Evolutionary conservation across 1,140 invertebrate genomes (phyloP).

Genomic region (Bactericera cockerelli): DNA sequence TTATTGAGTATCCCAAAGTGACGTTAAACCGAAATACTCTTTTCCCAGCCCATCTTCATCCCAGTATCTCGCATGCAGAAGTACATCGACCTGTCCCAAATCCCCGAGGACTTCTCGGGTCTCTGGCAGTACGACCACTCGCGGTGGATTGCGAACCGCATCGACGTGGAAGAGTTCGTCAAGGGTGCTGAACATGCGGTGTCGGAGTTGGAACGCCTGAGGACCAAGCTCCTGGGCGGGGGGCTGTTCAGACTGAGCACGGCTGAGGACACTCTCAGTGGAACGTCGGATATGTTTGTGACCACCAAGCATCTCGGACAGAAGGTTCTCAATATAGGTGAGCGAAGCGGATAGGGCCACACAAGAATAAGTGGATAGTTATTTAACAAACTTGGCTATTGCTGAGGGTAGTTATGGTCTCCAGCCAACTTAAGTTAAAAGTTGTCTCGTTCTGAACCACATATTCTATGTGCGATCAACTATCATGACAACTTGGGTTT

Average conservation of each 20-base stretch:
- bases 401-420: too few species aligned
- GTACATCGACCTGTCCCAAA: slow-evolving; percentile 49
- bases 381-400: background rate
- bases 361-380: background rate
- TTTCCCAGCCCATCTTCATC: slow-evolving; percentile 43
- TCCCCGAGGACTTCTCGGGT: slow-evolving; percentile 69
- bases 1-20: too few species aligned
- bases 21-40: too few species aligned
- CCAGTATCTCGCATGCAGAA: slow-evolving; percentile 46
- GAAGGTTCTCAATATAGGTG: slow-evolving; percentile 29
- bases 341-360: slow-evolving; percentile 8
- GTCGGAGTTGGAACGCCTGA: slow-evolving; percentile 37
- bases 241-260: slow-evolving; percentile 16
- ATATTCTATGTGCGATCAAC: too few species aligned
- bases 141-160: slow-evolving; percentile 67
- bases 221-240: slow-evolving; percentile 12
- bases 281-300: slow-evolving; percentile 26
- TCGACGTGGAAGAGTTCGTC: slow-evolving; percentile 48
- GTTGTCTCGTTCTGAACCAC: too few species aligned
- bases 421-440: too few species aligned
- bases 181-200: slow-evolving; percentile 35
- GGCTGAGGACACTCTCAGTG: slow-evolving; percentile 20
- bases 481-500: too few species aligned
- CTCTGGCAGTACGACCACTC: slow-evolving; percentile 57
- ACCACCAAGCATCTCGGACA: slow-evolving; percentile 29